A percentile compares a stretch with the other conserved stretches of the same genome.
Evolutionary conservation across 2,113 vertebrate genomes (phyloP).

Genomic region (Garra rufa): DNA sequence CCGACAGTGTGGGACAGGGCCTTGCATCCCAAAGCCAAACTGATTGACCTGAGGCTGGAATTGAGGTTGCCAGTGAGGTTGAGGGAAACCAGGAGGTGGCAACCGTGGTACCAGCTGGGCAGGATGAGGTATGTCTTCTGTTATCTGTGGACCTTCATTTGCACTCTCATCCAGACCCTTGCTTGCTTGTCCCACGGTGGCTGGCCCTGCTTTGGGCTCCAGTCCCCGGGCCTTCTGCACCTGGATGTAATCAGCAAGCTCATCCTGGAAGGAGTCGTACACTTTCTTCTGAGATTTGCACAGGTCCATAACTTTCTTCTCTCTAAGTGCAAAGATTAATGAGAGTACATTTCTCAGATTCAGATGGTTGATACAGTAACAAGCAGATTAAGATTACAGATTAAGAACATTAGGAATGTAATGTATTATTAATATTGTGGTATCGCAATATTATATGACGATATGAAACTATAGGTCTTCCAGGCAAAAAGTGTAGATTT

Average conservation of each 20-base stretch:
- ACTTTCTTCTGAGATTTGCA: slow-evolving; percentile 79
- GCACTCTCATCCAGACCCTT: slow-evolving; percentile 51
- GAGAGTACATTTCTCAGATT: not conserved
- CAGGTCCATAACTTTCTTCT: slow-evolving; percentile 72
- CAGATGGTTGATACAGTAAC: not conserved
- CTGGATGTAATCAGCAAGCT: slow-evolving; percentile 82
- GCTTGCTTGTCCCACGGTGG: slow-evolving; percentile 55
- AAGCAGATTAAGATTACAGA: not conserved
- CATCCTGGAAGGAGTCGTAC: slow-evolving; percentile 81
- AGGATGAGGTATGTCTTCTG: slow-evolving; percentile 31
- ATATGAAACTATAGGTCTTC: too few species aligned
- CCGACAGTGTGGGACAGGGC: slow-evolving; percentile 14
- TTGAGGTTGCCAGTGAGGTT: slow-evolving; percentile 53
- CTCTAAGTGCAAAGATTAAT: slow-evolving; percentile 68
- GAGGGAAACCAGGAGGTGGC: slow-evolving; percentile 45
- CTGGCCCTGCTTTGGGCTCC: slow-evolving; percentile 71
- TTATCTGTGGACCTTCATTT: not conserved
- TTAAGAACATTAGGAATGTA: too few species aligned
- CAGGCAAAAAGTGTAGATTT: too few species aligned
- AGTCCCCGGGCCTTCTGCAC: slow-evolving; percentile 81
- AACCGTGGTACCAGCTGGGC: not conserved
- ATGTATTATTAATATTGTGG: too few species aligned
- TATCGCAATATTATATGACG: too few species aligned
- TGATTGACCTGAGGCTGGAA: slow-evolving; percentile 39
- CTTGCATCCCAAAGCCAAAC: slow-evolving; percentile 5